Evolutionary conservation across 2,797 vertebrate species (phyloP).

Genomic region (Megalops cyprinoides): DNA sequence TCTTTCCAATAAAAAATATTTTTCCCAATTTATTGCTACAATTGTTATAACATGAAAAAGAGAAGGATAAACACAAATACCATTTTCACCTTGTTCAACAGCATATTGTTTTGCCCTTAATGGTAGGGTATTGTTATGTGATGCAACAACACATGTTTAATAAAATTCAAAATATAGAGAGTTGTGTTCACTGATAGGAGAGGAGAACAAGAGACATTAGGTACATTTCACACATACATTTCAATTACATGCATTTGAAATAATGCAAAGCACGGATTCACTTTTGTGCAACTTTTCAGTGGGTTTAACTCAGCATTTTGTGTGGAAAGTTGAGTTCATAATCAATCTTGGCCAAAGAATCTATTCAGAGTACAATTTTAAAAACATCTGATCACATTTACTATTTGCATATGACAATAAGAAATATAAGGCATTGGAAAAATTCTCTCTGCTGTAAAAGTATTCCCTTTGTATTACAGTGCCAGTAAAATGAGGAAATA

Average conservation of each 20-base stretch:
- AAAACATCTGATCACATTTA: constrained; percentile 3
- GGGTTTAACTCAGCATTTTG: neutral
- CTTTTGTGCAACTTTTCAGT: neutral
- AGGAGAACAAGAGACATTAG: too few relatives aligned
- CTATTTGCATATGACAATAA: constrained; percentile 12
- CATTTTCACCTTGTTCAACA: too few relatives aligned
- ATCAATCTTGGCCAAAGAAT: neutral
- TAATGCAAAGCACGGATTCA: neutral
- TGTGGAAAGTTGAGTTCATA: neutral
- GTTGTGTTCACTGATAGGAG: too few relatives aligned
- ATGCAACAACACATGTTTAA: too few relatives aligned
- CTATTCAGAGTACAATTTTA: neutral
- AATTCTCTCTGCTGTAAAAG: neutral
- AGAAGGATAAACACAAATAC: too few relatives aligned
- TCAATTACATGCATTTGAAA: neutral
- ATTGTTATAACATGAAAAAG: too few relatives aligned
- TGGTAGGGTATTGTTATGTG: too few relatives aligned
- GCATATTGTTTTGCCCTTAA: too few relatives aligned
- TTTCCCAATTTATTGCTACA: too few relatives aligned
- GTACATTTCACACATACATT: neutral
- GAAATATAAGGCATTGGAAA: constrained; percentile 14
- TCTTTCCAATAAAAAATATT: too few relatives aligned
- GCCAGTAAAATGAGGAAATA: constrained; percentile 18
- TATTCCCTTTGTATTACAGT: constrained; percentile 5
- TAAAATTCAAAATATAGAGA: too few relatives aligned